Conservation (phyloP, 2,888 invertebrate genomes). For the Lochmaea crataegi region DNA sequence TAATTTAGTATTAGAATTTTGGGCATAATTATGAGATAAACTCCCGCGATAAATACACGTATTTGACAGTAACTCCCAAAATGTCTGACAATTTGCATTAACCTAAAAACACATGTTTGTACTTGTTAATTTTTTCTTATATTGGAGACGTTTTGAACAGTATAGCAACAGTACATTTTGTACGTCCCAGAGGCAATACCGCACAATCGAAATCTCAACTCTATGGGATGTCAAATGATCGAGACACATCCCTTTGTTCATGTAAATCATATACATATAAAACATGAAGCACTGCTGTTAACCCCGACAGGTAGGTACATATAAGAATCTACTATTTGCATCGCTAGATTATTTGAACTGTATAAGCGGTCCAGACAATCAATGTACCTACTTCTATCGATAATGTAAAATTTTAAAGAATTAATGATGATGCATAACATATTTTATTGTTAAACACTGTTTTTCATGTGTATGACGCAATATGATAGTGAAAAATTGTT, state of each 20-base stretch:
- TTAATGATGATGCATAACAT: no score
- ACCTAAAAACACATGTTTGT: background rate
- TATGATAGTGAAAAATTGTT: no score
- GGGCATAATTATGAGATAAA: no score
- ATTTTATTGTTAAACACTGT: no score
- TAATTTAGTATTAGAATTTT: no score
- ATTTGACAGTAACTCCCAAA: no score
- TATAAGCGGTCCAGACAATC: background rate
- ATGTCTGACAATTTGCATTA: no score
- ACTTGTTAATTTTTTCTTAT: background rate
- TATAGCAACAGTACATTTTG: background rate
- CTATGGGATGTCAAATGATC: background rate
- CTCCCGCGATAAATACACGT: no score
- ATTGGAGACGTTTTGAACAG: background rate
- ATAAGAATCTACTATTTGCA: background rate
- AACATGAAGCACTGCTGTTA: background rate
- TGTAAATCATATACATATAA: background rate
- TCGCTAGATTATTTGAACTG: background rate
- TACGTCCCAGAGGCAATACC: conserved; percentile 1
- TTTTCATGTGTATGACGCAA: no score
- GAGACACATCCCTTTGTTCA: background rate
- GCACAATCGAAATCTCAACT: background rate
- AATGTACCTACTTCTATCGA: background rate
- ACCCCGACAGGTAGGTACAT: background rate
- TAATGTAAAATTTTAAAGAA: background rate